Evolutionary conservation across 2,113 vertebrate species (phyloP).

Genomic region (Pangasianodon hypophthalmus): DNA sequence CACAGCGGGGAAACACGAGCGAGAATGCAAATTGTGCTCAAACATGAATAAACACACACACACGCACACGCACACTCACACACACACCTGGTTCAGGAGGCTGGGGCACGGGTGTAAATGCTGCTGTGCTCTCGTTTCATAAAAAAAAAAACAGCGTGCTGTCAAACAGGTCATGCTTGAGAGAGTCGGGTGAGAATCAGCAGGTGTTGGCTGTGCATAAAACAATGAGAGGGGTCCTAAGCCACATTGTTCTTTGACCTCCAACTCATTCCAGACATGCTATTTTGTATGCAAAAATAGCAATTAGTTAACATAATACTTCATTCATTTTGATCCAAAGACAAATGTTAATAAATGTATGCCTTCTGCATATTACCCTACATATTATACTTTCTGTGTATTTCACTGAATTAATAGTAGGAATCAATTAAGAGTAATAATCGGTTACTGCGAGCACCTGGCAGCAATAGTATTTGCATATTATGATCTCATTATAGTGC

Average conservation of each 20-base stretch:
- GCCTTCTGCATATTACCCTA: background rate
- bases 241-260: constrained; percentile 1
- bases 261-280: background rate
- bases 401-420: background rate
- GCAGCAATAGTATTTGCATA: background rate
- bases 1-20: constrained; percentile 42
- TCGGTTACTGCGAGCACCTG: background rate
- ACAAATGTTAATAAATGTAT: background rate
- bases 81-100: constrained; percentile 24
- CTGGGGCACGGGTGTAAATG: constrained; percentile 12
- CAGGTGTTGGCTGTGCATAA: background rate
- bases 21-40: background rate
- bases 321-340: background rate
- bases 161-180: constrained; percentile 26
- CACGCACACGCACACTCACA: background rate
- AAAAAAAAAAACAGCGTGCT: background rate
- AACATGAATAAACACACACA: constrained; percentile 3
- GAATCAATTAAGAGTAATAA: background rate
- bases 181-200: background rate
- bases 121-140: background rate
- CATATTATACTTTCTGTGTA: background rate
- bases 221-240: background rate
- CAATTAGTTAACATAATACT: background rate
- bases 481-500: background rate
- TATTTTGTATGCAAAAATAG: background rate